phyloP scores from a whole-genome alignment of 1,140 invertebrate genomes.

The Potamilus streckersoni region DNA sequence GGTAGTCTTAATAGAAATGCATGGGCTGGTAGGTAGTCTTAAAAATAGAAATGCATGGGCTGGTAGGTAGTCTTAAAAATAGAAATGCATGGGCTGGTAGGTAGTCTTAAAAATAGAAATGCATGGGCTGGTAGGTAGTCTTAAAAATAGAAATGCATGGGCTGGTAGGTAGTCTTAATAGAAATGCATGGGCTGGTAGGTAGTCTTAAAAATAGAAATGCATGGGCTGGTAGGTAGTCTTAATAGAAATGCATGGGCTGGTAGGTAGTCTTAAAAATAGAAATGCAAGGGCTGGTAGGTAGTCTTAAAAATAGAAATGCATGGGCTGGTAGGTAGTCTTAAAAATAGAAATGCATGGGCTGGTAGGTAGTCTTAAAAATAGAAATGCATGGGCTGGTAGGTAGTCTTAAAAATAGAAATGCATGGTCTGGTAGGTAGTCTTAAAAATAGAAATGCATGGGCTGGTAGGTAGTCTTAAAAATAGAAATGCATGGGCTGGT shows the following conservation, averaged over 20 bases:
- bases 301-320: no score
- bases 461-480: conserved; percentile 69
- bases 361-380: conserved; percentile 65
- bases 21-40: conserved; percentile 71
- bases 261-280: conserved; percentile 58
- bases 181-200: conserved; percentile 75
- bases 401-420: no score
- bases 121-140: conserved; percentile 72
- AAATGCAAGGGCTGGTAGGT: conserved; percentile 74
- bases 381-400: conserved; percentile 76
- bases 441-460: no score
- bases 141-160: no score
- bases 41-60: no score
- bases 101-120: no score
- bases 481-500: no score
- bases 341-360: no score
- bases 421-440: conserved; percentile 72
- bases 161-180: conserved; percentile 69
- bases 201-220: no score
- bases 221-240: conserved; percentile 71
- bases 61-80: conserved; percentile 65
- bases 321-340: conserved; percentile 71
- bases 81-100: conserved; percentile 76
- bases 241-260: no score
- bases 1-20: conserved; percentile 5